Evolutionary conservation across 2,797 vertebrate genomes (phyloP).

Genomic region (Choloepus didactylus): DNA sequence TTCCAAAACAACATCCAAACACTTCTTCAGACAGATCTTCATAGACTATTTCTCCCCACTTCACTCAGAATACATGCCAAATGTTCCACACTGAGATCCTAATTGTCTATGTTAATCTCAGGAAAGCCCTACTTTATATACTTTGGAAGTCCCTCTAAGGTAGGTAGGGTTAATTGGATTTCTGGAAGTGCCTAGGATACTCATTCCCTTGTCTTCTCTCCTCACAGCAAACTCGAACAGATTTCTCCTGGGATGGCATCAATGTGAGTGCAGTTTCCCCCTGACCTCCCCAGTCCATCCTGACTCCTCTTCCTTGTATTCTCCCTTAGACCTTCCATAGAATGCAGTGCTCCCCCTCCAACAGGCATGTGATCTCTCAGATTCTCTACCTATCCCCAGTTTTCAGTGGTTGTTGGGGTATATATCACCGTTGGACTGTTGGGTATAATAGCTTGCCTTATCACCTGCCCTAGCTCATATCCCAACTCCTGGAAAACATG

Average conservation of each 20-base stretch:
- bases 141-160: not conserved
- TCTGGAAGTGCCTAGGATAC: not conserved
- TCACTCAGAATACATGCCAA: not conserved
- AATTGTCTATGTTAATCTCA: not conserved
- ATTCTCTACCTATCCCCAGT: not conserved
- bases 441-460: constrained; percentile 66
- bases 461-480: constrained; percentile 65
- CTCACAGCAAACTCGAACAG: constrained; percentile 96
- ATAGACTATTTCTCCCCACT: not conserved
- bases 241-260: constrained; percentile 97
- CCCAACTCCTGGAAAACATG: constrained; percentile 43
- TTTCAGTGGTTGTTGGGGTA: not conserved
- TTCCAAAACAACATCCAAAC: not conserved
- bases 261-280: constrained; percentile 90
- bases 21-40: not conserved
- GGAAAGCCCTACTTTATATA: constrained; percentile 32
- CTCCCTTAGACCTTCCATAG: not conserved
- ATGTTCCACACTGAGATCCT: not conserved
- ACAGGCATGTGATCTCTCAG: not conserved
- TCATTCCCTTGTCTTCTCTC: constrained; percentile 84
- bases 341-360: not conserved
- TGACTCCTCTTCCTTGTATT: not conserved
- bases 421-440: not conserved
- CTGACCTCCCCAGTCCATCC: constrained; percentile 80
- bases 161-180: not conserved